Percentiles rank a stretch among this genome's conserved stretches.
Evolutionary conservation across 2,888 invertebrate genomes (phyloP).

Genomic region (Stenodera caucasica): DNA sequence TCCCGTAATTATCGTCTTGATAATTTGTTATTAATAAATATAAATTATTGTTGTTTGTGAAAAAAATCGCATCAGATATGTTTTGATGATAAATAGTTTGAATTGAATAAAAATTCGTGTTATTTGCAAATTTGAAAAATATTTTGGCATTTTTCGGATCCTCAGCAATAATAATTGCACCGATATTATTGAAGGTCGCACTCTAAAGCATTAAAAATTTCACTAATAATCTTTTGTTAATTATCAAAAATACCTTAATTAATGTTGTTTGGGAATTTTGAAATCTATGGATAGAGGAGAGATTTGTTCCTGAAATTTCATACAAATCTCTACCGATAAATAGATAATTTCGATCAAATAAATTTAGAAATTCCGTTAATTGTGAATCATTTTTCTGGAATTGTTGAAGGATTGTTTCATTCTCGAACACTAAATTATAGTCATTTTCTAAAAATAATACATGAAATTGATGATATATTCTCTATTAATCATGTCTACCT

Average conservation of each 20-base stretch:
- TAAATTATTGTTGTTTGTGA: conserved; percentile 36
- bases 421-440: neutral
- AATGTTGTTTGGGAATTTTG: neutral
- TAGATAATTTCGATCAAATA: conserved; percentile 30
- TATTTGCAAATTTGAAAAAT: conserved; percentile 10
- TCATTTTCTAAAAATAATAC: neutral
- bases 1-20: neutral
- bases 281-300: conserved; percentile 7
- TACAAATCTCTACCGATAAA: conserved; percentile 27
- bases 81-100: conserved; percentile 33
- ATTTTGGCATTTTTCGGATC: neutral
- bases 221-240: neutral
- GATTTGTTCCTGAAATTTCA: conserved; percentile 21
- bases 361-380: conserved; percentile 20
- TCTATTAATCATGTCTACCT: neutral
- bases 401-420: neutral
- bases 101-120: conserved; percentile 19
- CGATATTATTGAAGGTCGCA: conserved; percentile 2
- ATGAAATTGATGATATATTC: neutral
- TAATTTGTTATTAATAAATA: neutral
- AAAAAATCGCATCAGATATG: conserved; percentile 41
- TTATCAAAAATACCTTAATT: neutral
- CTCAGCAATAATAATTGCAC: conserved; percentile 12
- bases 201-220: conserved; percentile 1
- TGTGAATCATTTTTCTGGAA: conserved; percentile 5